Base-by-base conservation (phyloP, 2,113 vertebrate genomes). In the Accipiter cooperii region DNA sequence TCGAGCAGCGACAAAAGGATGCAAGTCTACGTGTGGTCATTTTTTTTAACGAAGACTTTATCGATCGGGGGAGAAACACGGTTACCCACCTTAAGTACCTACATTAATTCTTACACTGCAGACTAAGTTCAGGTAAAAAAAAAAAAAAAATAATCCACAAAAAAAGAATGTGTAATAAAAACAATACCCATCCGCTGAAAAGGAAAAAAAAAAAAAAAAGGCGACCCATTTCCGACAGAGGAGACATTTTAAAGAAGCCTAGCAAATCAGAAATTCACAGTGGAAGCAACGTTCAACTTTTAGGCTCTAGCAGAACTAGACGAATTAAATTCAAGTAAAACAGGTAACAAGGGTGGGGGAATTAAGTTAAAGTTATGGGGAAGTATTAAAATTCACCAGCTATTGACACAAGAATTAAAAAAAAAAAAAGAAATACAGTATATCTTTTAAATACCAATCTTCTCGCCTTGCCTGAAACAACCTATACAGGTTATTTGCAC, bases 1-100 rank as follows among this genome's bases (percentile, higher is more conserved):
- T 8, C 60, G 3, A 4, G 10, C 10, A 2, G 6, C 29, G 55
- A 18, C 47, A 6, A 5, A 36, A 26, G 21, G 17, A 29, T 7
- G n/a, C 12, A 2, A 21, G 47, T 4, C 38, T 6, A 24, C 57
- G 0, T 2, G 2, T 4, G 51, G 22, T 9, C 49, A 1, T 12
- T 18, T 17, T 3, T 3, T 10, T 11, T 5, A n/a, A 4, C 0
- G 33, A 18, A 0, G 25, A 55, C 51, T 86, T 49, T 24, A 54
- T 29, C 26, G 26, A 13, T 36, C 54, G 21, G 64, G 55, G 36
- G 14, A 76, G 75, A 57, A 44, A 22, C 70, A 16, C 60, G 34
- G n/a, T 4, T 80, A 76, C 63, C 85, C 89, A 22, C 82, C 70
- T 64, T 4, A 65, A 51, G n/a, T 11, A 28, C 22, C 31, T 4